These are phyloP conservation scores for Crotalus helleri DNA, from an alignment of 2,113 vertebrate genomes.

Conservation along the genomic window DNA sequence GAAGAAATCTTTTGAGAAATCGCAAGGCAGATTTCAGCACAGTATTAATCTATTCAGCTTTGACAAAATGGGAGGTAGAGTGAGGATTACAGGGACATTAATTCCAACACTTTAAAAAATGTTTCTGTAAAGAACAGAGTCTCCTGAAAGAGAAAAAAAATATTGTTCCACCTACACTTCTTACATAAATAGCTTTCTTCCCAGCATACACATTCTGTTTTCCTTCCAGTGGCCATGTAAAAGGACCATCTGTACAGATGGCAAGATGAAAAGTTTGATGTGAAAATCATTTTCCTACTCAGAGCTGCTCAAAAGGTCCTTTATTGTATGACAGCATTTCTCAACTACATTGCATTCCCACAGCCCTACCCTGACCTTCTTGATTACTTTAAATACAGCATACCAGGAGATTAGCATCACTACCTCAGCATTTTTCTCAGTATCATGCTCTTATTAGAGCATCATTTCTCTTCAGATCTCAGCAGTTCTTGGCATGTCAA, in stretches of 20 bases:
- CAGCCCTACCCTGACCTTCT: neutral
- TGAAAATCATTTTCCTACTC: neutral
- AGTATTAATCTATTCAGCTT: neutral
- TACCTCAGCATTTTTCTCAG: neutral
- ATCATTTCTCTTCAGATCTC: neutral
- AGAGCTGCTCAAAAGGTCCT: neutral
- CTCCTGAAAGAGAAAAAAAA: conserved; percentile 19
- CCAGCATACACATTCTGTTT: conserved; percentile 24
- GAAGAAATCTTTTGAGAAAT: neutral
- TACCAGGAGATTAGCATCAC: neutral
- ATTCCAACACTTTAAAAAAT: neutral
- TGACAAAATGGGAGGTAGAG: neutral
- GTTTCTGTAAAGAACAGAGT: conserved; percentile 3
- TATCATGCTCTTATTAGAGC: neutral
- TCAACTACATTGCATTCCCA: neutral
- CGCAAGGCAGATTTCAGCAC: neutral
- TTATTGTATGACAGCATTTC: neutral
- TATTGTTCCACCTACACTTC: conserved; percentile 44
- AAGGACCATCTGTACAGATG: neutral
- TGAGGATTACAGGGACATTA: neutral
- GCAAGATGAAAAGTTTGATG: neutral
- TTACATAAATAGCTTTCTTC: neutral
- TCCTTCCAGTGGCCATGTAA: neutral
- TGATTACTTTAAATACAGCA: neutral
- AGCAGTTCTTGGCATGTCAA: neutral